These are phyloP conservation scores for Aphaenogaster floridana DNA, from an alignment of 1,140 invertebrate species.

Conservation along the genomic window DNA sequence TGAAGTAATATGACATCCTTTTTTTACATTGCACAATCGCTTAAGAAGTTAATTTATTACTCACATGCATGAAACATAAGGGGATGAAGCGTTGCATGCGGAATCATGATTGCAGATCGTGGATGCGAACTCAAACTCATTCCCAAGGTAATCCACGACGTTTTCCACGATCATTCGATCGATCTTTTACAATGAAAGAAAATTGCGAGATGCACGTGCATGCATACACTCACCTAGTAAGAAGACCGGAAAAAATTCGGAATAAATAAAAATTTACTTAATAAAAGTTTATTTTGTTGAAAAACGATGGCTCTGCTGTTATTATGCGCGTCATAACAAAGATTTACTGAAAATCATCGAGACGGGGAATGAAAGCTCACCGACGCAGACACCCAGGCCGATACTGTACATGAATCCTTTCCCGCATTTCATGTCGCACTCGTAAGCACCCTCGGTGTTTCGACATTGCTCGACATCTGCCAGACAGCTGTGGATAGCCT, in stretches of 20 bases:
- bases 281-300: constrained; percentile 1
- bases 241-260: not conserved
- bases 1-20: no score
- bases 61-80: constrained; percentile 54
- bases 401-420: constrained; percentile 89
- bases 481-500: constrained; percentile 83
- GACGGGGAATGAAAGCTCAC: constrained; percentile 75
- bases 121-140: constrained; percentile 1
- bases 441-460: constrained; percentile 87
- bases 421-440: constrained; percentile 88
- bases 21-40: not conserved
- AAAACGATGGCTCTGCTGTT: not conserved
- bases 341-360: not conserved
- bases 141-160: not conserved
- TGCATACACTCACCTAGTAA: constrained; percentile 18
- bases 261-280: not conserved
- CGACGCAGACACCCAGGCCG: constrained; percentile 86
- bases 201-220: constrained; percentile 26
- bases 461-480: constrained; percentile 85
- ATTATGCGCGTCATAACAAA: not conserved
- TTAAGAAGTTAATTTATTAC: constrained; percentile 39
- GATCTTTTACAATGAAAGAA: constrained; percentile 9
- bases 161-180: not conserved
- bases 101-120: not conserved
- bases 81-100: constrained; percentile 34